Evolutionary conservation across 2,113 vertebrate genomes (phyloP).

Genomic region (Zosterops pallidus): DNA sequence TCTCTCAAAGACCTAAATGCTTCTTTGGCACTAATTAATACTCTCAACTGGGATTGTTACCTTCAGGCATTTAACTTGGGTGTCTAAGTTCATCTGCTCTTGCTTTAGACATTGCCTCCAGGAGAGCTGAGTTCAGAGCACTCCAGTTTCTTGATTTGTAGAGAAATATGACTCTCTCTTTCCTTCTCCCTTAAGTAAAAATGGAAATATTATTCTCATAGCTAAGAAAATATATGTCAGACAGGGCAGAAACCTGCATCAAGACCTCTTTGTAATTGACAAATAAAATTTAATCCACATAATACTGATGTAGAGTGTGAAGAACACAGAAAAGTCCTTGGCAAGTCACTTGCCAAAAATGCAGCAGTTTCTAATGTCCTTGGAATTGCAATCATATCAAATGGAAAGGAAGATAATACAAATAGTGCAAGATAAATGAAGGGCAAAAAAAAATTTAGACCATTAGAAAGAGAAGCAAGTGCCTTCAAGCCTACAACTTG

Average conservation of each 20-base stretch:
- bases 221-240: not conserved
- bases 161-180: not conserved
- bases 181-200: not conserved
- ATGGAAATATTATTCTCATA: not conserved
- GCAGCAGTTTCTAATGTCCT: not conserved
- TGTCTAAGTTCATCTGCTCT: not conserved
- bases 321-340: not conserved
- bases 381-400: not conserved
- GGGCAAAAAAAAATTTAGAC: not conserved
- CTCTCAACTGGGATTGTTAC: not conserved
- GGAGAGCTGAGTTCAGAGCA: not conserved
- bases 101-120: not conserved
- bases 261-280: not conserved
- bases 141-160: not conserved
- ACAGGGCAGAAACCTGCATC: not conserved
- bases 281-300: not conserved
- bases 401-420: not conserved
- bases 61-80: not conserved
- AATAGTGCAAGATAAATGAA: not conserved
- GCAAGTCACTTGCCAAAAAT: not conserved
- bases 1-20: not conserved
- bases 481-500: not conserved
- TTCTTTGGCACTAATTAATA: not conserved
- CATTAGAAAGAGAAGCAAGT: not conserved
- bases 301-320: not conserved